Conservation (phyloP, 2,888 invertebrate genomes). For the Andricus quercusramuli region DNA sequence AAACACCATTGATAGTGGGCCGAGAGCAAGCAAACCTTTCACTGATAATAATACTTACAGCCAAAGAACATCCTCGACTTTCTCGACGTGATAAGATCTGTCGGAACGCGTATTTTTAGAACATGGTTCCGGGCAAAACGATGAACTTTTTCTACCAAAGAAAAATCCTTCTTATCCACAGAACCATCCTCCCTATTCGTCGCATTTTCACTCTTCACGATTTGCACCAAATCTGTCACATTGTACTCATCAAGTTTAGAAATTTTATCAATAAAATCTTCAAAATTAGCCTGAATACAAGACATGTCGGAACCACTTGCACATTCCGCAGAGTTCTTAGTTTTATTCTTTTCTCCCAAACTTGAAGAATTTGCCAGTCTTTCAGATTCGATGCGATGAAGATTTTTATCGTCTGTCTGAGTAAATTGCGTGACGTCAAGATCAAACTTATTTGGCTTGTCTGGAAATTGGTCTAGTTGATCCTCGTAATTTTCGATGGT, state of each 20-base stretch:
- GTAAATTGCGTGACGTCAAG: constrained; percentile 64
- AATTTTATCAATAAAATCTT: constrained; percentile 82
- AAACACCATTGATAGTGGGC: constrained; percentile 1
- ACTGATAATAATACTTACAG: constrained; percentile 66
- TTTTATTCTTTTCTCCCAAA: constrained; percentile 58
- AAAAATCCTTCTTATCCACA: constrained; percentile 78
- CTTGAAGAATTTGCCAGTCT: constrained; percentile 75
- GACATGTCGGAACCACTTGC: constrained; percentile 49
- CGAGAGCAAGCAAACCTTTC: constrained; percentile 31
- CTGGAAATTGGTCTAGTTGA: constrained; percentile 56
- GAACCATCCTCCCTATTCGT: constrained; percentile 33
- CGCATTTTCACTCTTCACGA: constrained; percentile 62
- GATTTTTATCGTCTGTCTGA: constrained; percentile 73
- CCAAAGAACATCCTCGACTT: constrained; percentile 75
- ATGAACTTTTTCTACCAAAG: constrained; percentile 82
- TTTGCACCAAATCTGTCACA: constrained; percentile 82
- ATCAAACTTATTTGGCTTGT: constrained; percentile 73
- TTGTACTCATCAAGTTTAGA: constrained; percentile 81
- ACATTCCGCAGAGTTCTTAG: not conserved
- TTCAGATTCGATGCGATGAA: constrained; percentile 79
- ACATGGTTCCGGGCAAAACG: constrained; percentile 82
- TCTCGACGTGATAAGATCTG: constrained; percentile 71
- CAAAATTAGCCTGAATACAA: constrained; percentile 74
- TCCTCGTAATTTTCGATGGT: not conserved
- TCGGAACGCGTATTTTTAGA: constrained; percentile 84